Base-by-base conservation (phyloP, 2,888 invertebrate species). In the Orchesella flavescens region DNA sequence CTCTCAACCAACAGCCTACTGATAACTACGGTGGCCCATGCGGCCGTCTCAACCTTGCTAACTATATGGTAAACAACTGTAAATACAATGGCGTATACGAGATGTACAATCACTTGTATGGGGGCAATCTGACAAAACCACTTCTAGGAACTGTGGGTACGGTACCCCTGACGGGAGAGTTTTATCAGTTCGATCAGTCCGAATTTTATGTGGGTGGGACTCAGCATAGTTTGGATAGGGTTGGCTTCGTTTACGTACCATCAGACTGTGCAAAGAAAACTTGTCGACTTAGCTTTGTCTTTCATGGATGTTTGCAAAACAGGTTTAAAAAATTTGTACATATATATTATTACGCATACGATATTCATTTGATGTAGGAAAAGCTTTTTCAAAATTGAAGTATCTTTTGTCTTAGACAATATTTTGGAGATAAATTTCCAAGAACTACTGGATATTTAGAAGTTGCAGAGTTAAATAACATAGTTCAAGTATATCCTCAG, bases 71-170 rank as follows among this genome's bases (percentile, higher is more conserved):
- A 57, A 89, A 89, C 85, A 88, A 89, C 71, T 90, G 90, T 71
- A 87, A 88, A 69, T 90, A 89, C 85, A 86, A 88, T 24, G 89
- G 89, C 0, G 89, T 89, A 13, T 89, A 81, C 76, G 88, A 89
- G 21, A 87, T 89, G 74, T 85, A 89, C 24, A 89, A 89, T 76
- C 86, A 88, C 76, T 82, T 89, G 10, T 89, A 89, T 76, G 89
- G 87, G 5, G 87, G 86, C 34, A 61, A 82, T 53, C 76, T 88
- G 1, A 81, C 23, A 13, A 81, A 83, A 66, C 88, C 89, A 15
- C 34, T 71, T 13, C 23, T 57, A 0, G 84, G 84, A 24, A 69
- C 71, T 13, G 68, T 78, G 10, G 86, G 86, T 77, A 84, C 73
- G 10, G 86, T 83, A 46, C 34, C 72, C 0, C 46, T 86, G 1